Percentiles rank a stretch among this genome's conserved stretches.
phyloP scores from a whole-genome alignment of 1,140 invertebrate genomes.

The Ceratina japonica region DNA sequence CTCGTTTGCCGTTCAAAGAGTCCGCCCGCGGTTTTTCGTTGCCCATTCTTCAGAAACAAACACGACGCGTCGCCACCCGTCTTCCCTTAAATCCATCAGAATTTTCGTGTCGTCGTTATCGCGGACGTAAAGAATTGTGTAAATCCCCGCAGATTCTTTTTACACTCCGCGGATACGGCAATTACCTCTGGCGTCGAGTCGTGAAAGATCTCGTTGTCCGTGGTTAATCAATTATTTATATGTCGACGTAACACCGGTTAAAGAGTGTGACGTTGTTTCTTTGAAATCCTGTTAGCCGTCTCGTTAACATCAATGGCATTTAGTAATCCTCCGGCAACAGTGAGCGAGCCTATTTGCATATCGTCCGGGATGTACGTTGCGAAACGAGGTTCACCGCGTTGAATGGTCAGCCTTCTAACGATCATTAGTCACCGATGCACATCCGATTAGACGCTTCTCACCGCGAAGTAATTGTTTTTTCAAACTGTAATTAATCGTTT shows the following conservation, averaged over 20 bases:
- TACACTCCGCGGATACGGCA: too few species aligned
- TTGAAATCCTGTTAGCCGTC: slow-evolving; percentile 30
- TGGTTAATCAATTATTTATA: slow-evolving; percentile 34
- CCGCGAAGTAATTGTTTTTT: not conserved
- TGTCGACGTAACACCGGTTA: slow-evolving; percentile 10
- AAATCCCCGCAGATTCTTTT: too few species aligned
- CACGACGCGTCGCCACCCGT: too few species aligned
- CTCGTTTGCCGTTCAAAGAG: slow-evolving; percentile 9
- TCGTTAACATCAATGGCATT: not conserved
- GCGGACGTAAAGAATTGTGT: too few species aligned
- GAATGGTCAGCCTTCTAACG: not conserved
- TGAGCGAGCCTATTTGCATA: not conserved
- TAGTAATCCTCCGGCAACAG: not conserved
- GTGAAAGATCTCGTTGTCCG: not conserved
- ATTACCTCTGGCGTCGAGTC: not conserved
- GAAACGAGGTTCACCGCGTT: not conserved
- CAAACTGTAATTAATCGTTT: not conserved
- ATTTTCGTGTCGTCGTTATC: too few species aligned
- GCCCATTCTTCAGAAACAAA: too few species aligned
- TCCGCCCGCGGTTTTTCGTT: not conserved
- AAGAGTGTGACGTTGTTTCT: slow-evolving; percentile 2
- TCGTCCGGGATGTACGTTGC: not conserved
- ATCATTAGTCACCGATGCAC: not conserved
- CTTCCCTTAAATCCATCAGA: too few species aligned
- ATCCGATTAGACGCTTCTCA: not conserved